Conservation (phyloP, 1,140 invertebrate species). For the Hestina assimilis region DNA sequence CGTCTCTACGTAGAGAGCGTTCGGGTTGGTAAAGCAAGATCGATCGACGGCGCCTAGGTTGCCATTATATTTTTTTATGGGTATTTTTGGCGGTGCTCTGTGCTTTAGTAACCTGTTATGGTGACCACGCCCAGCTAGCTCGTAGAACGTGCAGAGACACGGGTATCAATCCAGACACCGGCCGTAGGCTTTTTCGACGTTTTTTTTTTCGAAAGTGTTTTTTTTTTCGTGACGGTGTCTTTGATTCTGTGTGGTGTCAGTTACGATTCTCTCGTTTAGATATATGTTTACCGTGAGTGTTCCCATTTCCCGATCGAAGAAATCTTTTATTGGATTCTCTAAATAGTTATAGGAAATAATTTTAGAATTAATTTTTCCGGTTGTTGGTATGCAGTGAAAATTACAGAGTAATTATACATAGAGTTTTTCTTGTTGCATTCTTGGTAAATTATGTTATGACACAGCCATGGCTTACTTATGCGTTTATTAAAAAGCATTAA, state of each 20-base stretch:
- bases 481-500: neutral
- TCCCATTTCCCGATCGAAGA: no score
- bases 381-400: neutral
- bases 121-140: slow-evolving; percentile 60
- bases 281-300: slow-evolving; percentile 19
- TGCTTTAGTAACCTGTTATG: slow-evolving; percentile 70
- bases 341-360: neutral
- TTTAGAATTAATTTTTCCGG: neutral
- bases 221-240: slow-evolving; percentile 54
- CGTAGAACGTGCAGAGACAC: slow-evolving; percentile 45
- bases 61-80: slow-evolving; percentile 76
- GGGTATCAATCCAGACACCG: slow-evolving; percentile 63
- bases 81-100: slow-evolving; percentile 70
- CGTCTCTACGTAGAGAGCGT: slow-evolving; percentile 50
- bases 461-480: no score
- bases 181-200: slow-evolving; percentile 58
- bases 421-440: slow-evolving; percentile 4
- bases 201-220: slow-evolving; percentile 50
- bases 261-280: slow-evolving; percentile 30
- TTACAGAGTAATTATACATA: neutral
- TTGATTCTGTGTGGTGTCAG: slow-evolving; percentile 53
- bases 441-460: slow-evolving; percentile 5
- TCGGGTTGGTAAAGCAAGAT: slow-evolving; percentile 62
- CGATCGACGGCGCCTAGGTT: slow-evolving; percentile 63
- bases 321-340: neutral